Conservation (phyloP, 2,888 invertebrate species). For the Drosophila lutescens region DNA sequence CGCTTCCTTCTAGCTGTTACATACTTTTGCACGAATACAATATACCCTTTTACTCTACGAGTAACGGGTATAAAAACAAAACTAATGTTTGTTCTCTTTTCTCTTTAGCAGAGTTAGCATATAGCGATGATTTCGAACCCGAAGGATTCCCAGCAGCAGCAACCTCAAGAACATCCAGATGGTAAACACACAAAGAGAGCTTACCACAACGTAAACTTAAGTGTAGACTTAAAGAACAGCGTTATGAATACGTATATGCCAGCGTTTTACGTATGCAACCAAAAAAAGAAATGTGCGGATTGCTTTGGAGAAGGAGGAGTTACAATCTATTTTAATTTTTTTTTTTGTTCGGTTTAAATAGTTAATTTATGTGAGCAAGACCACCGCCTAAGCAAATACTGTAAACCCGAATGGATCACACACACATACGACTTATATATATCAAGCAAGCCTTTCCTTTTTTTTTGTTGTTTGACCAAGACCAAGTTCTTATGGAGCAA, state of each 20-base stretch:
- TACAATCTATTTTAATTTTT: not conserved
- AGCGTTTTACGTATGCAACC: constrained; percentile 21
- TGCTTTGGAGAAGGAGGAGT: not conserved
- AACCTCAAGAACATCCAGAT: constrained; percentile 17
- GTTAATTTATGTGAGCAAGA: constrained; percentile 43
- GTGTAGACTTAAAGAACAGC: constrained; percentile 4
- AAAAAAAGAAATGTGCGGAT: not conserved
- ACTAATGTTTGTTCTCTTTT: too few species aligned
- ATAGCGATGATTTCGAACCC: not conserved
- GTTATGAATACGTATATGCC: constrained; percentile 29
- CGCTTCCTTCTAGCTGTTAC: too few species aligned
- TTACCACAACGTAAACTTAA: constrained; percentile 13
- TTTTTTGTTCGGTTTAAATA: constrained; percentile 28
- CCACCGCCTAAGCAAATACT: constrained; percentile 50
- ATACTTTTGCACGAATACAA: too few species aligned
- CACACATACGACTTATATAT: not conserved
- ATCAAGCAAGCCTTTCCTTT: not conserved
- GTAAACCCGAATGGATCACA: constrained; percentile 22
- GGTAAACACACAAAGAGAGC: constrained; percentile 19
- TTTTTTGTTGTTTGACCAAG: not conserved
- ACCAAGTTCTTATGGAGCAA: constrained; percentile 24
- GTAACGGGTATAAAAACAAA: too few species aligned
- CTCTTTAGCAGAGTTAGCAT: constrained; percentile 7
- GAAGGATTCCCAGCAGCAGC: constrained; percentile 6
- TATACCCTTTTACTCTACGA: too few species aligned